Evolutionary conservation across 2,888 invertebrate species (phyloP).

Genomic region (Eupeodes luniger): DNA sequence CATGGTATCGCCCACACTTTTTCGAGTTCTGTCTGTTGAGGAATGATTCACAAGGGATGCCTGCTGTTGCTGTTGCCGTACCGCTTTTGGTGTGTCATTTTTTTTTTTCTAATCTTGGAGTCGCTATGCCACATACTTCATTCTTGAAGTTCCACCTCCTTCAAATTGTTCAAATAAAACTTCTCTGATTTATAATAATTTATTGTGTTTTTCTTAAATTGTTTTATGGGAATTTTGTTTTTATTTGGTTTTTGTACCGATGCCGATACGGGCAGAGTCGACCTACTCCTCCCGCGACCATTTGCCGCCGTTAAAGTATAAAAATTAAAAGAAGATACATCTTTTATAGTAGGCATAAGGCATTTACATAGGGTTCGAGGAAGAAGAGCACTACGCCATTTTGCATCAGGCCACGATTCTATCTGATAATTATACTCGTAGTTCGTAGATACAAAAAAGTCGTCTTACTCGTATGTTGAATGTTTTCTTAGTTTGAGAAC

Average conservation of each 20-base stretch:
- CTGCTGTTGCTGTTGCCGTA: constrained; percentile 46
- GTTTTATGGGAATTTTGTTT: constrained; percentile 61
- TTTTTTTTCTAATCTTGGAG: constrained; percentile 51
- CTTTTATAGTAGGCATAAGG: not conserved
- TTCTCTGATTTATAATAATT: constrained; percentile 73
- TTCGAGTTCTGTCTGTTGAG: not conserved
- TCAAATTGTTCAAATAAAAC: constrained; percentile 66
- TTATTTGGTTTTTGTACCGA: not conserved
- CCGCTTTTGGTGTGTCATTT: constrained; percentile 9
- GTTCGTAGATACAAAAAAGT: constrained; percentile 26
- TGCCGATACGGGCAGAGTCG: no score
- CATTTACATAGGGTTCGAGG: not conserved
- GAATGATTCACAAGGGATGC: constrained; percentile 41
- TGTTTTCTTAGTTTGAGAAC: constrained; percentile 26
- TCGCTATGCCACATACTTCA: constrained; percentile 65
- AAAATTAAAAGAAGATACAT: not conserved
- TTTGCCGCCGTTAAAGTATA: not conserved
- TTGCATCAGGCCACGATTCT: constrained; percentile 52
- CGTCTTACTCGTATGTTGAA: not conserved
- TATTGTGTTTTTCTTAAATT: constrained; percentile 51
- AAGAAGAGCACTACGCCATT: constrained; percentile 21
- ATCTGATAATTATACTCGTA: constrained; percentile 46
- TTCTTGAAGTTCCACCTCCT: constrained; percentile 61
- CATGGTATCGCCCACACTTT: constrained; percentile 66
- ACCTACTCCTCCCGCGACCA: not conserved